Evolutionary conservation across 2,888 invertebrate genomes (phyloP).

Genomic region (Ochropleura plecta): DNA sequence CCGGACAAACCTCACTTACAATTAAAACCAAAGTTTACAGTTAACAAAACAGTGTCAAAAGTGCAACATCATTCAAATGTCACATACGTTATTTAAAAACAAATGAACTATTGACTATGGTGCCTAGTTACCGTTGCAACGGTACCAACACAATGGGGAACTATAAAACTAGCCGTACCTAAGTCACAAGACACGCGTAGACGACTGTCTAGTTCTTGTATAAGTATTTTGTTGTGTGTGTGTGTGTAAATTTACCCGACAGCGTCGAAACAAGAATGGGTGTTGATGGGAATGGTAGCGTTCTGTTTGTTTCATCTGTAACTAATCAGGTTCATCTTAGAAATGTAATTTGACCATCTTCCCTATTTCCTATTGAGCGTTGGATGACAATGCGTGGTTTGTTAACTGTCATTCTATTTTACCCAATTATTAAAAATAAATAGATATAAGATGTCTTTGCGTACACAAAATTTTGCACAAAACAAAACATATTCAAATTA

Average conservation of each 20-base stretch:
- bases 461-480: too few relatives aligned
- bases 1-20: not conserved
- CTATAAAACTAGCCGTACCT: slow-evolving; percentile 37
- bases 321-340: too few relatives aligned
- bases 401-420: too few relatives aligned
- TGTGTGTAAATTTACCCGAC: not conserved
- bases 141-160: slow-evolving; percentile 47
- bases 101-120: slow-evolving; percentile 33
- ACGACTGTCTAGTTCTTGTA: slow-evolving; percentile 12
- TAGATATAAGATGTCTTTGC: too few relatives aligned
- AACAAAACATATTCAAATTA: too few relatives aligned
- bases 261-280: not conserved
- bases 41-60: slow-evolving; percentile 37
- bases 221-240: not conserved
- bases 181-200: slow-evolving; percentile 29
- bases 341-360: too few relatives aligned
- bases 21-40: slow-evolving; percentile 3
- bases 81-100: slow-evolving; percentile 31
- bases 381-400: too few relatives aligned
- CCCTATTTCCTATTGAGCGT: too few relatives aligned
- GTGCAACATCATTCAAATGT: slow-evolving; percentile 37
- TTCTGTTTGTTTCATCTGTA: too few relatives aligned
- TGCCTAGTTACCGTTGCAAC: slow-evolving; percentile 49
- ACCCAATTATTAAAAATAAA: too few relatives aligned
- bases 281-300: not conserved